Conservation (phyloP, 2,888 invertebrate species). For the Proisotoma minuta region DNA sequence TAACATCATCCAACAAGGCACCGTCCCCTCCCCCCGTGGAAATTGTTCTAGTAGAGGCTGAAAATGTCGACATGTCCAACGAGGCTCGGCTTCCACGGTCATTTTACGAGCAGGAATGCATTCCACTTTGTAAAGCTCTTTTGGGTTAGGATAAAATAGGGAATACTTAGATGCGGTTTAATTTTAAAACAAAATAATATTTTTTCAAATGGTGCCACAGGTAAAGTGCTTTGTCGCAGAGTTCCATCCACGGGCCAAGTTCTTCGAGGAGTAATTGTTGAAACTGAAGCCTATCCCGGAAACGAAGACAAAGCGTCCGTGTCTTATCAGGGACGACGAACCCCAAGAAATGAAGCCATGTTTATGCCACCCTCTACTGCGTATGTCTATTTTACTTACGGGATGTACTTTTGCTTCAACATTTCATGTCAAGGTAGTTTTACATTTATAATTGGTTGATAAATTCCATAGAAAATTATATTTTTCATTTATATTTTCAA, state of each 20-base stretch:
- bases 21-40: no score
- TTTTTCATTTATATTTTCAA: slow-evolving; percentile 40
- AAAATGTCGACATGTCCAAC: no score
- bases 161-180: background rate
- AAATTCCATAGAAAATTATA: background rate
- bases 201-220: slow-evolving; percentile 51
- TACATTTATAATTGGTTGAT: background rate
- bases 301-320: slow-evolving; percentile 64
- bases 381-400: slow-evolving; percentile 69
- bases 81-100: slow-evolving; percentile 22
- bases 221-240: slow-evolving; percentile 60
- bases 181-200: background rate
- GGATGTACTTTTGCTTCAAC: slow-evolving; percentile 70
- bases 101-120: slow-evolving; percentile 54
- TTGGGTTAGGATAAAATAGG: background rate
- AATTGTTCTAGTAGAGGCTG: no score
- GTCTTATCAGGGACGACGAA: slow-evolving; percentile 58
- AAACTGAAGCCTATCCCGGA: slow-evolving; percentile 69
- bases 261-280: slow-evolving; percentile 63
- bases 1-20: no score
- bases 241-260: slow-evolving; percentile 54
- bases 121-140: slow-evolving; percentile 57
- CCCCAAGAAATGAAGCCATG: slow-evolving; percentile 64
- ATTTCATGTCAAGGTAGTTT: slow-evolving; percentile 61
- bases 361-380: slow-evolving; percentile 67